These are phyloP conservation scores for Eurytoma californica DNA, from an alignment of 2,888 invertebrate genomes.

Conservation along the genomic window DNA sequence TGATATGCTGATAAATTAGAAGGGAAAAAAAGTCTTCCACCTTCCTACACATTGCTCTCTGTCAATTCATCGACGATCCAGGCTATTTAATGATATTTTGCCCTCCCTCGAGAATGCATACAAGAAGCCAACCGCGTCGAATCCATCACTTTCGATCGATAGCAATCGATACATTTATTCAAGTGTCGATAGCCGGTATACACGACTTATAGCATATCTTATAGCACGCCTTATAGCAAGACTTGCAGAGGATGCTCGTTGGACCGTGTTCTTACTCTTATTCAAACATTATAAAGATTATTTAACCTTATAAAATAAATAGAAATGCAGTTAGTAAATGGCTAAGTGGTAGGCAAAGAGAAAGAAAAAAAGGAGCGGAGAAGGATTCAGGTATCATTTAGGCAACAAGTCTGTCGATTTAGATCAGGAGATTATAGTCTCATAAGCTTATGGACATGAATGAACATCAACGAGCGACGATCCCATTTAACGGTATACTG, in stretches of 20 bases:
- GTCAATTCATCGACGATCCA: slow-evolving; percentile 27
- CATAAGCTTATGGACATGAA: slow-evolving; percentile 46
- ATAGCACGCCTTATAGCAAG: neutral
- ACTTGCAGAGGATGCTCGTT: too few relatives aligned
- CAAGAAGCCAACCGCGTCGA: slow-evolving; percentile 23
- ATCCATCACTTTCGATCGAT: slow-evolving; percentile 58
- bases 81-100: neutral
- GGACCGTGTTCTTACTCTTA: too few relatives aligned
- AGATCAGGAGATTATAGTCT: slow-evolving; percentile 65
- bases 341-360: neutral
- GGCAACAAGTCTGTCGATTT: slow-evolving; percentile 68
- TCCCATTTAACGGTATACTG: slow-evolving; percentile 58
- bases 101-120: slow-evolving; percentile 15
- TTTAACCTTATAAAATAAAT: too few relatives aligned
- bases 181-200: slow-evolving; percentile 33
- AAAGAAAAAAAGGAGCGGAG: neutral
- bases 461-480: slow-evolving; percentile 56
- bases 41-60: neutral
- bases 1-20: too few relatives aligned
- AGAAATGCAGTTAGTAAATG: too few relatives aligned
- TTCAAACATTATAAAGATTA: too few relatives aligned
- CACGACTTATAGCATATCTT: too few relatives aligned
- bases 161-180: slow-evolving; percentile 56
- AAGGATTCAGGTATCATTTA: slow-evolving; percentile 60
- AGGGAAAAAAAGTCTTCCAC: too few relatives aligned